Conservation (phyloP, 2,113 vertebrate genomes). For the Lepus americanus region DNA sequence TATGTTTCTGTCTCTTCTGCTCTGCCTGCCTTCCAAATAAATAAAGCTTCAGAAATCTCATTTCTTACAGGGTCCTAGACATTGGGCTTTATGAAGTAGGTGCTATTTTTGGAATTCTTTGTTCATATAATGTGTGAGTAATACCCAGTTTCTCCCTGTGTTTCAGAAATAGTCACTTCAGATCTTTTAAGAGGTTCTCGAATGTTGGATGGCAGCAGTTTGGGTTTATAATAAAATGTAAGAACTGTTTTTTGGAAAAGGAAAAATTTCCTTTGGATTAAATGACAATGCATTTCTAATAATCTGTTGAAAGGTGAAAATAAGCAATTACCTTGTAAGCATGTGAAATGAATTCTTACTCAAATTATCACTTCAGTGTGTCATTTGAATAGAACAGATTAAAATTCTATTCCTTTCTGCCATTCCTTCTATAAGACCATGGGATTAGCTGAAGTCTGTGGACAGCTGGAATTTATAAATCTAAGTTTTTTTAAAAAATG, state of each 20-base stretch:
- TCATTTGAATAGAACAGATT: neutral
- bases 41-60: neutral
- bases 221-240: neutral
- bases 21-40: too few species aligned
- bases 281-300: neutral
- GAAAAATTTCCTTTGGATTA: neutral
- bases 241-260: constrained; percentile 21
- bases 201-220: neutral
- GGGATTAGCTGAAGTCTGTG: neutral
- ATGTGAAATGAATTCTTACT: neutral
- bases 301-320: constrained; percentile 17
- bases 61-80: constrained; percentile 47
- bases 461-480: neutral
- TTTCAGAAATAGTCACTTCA: neutral
- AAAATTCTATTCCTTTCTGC: neutral
- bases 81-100: neutral
- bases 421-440: neutral
- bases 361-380: neutral
- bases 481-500: neutral
- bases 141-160: neutral
- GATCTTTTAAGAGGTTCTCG: neutral
- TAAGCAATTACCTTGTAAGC: neutral
- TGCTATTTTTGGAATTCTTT: neutral
- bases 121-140: neutral
- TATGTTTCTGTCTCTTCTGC: too few species aligned